Conservation (phyloP, 2,888 invertebrate species). For the Ommatoiulus sabulosus region DNA sequence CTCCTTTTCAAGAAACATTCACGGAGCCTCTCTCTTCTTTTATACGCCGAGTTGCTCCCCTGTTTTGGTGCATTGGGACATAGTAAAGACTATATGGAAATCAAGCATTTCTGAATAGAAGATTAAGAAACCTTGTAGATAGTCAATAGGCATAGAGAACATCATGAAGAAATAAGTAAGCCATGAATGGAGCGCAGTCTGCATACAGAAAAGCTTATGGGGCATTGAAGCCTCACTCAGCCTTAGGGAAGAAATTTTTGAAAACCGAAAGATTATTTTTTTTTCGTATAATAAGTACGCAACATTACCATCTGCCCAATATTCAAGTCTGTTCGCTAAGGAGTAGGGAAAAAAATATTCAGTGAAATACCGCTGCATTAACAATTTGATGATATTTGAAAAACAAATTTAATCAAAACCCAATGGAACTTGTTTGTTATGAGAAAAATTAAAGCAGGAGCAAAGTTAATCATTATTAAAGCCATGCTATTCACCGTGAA, state of each 20-base stretch:
- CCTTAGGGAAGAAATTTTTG: neutral
- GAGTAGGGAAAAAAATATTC: neutral
- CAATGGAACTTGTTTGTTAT: neutral
- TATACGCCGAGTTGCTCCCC: constrained; percentile 40
- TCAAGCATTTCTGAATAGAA: constrained; percentile 50
- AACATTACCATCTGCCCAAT: constrained; percentile 5
- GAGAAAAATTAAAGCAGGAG: neutral
- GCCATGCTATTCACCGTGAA: neutral
- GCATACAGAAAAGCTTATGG: constrained; percentile 35
- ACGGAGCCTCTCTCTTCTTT: constrained; percentile 8
- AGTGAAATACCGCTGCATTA: neutral
- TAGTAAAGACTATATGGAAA: constrained; percentile 52
- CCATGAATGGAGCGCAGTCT: constrained; percentile 36
- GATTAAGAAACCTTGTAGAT: constrained; percentile 49
- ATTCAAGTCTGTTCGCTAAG: neutral
- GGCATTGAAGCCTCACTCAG: constrained; percentile 4
- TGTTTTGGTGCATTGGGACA: constrained; percentile 51
- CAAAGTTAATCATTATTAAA: neutral
- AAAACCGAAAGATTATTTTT: constrained; percentile 23
- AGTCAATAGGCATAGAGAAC: constrained; percentile 42
- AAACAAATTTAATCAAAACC: neutral
- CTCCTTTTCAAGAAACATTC: constrained; percentile 12
- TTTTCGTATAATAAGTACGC: neutral
- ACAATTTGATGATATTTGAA: neutral
- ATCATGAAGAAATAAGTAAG: constrained; percentile 49